These are phyloP conservation scores for Poecilia velifera DNA, from an alignment of 2,797 vertebrate genomes.

Conservation along the genomic window DNA sequence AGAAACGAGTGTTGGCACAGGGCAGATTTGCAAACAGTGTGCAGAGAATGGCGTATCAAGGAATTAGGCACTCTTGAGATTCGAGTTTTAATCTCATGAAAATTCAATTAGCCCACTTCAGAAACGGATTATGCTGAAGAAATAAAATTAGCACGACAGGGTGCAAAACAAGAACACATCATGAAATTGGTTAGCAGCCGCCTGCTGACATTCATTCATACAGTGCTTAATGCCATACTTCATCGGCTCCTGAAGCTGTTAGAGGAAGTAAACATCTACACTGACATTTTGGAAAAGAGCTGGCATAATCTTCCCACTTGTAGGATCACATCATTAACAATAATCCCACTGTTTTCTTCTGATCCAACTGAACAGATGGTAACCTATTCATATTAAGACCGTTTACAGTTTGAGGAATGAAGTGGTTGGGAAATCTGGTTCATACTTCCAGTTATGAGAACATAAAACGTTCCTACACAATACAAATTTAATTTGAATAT, in stretches of 20 bases:
- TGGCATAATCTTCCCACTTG: neutral
- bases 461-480: neutral
- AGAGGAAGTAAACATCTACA: constrained; percentile 5
- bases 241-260: neutral
- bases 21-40: constrained; percentile 58
- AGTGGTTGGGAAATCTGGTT: neutral
- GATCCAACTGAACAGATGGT: neutral
- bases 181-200: constrained; percentile 22
- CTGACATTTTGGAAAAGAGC: constrained; percentile 12
- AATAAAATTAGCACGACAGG: constrained; percentile 46
- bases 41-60: constrained; percentile 43
- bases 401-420: neutral
- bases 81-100: constrained; percentile 63
- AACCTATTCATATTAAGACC: neutral
- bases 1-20: constrained; percentile 58
- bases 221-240: neutral
- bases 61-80: constrained; percentile 58
- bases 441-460: neutral
- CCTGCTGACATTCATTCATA: constrained; percentile 6
- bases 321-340: neutral
- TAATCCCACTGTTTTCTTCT: neutral
- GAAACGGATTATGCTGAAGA: constrained; percentile 60
- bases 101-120: constrained; percentile 67
- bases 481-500: neutral
- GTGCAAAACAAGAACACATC: constrained; percentile 32